Base-by-base conservation (phyloP, 2,888 invertebrate species). In the Mechanitis messenoides region DNA sequence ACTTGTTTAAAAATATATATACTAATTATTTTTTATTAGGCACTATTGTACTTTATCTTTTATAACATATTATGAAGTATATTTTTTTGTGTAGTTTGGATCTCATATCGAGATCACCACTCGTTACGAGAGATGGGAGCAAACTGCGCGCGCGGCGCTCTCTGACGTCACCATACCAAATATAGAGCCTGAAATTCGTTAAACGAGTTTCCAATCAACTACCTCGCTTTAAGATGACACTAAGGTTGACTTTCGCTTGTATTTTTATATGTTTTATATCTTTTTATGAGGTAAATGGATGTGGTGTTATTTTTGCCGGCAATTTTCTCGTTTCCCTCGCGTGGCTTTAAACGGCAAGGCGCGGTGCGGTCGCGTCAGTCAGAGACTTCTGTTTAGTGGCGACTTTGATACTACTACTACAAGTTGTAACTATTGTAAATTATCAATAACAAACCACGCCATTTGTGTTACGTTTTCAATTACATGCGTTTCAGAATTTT, bases 291-390 rank as follows among this genome's bases (percentile, higher is more conserved):
- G 77, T 76, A 80, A 84, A 84, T 83, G 80, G 79, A 79, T 72
- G 77, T 77, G 78, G 78, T 84, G 89, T 88, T 90, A 90, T 90
- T 90, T 90, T 88, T 81, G 87, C 85, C 79, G 78, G 81, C 79
- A 80, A 80, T 84, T 83, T 84, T 81, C 84, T 79, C 80, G 83
- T 81, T 83, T 83, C 80, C 81, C 78, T 78, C 77, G 81, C 83
- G 81, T 84, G 85, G 73, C 89, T 88, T 87, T 76, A 89, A 88
- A 89, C 88, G 89, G 89, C 84, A 83, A 87, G 83, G 79, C 72
- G 73, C 47, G 74, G 75, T 72, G 71, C 75, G 73, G 73, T 74
- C 76, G 72, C 73, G 68, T 66, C 70, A 61, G 67, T 71, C 71
- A 66, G 66, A 66, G 64, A 69, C 78, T 77, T 81, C 81, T 85